Evolutionary conservation across 2,888 invertebrate genomes (phyloP).

Genomic region (Idaea biselata): DNA sequence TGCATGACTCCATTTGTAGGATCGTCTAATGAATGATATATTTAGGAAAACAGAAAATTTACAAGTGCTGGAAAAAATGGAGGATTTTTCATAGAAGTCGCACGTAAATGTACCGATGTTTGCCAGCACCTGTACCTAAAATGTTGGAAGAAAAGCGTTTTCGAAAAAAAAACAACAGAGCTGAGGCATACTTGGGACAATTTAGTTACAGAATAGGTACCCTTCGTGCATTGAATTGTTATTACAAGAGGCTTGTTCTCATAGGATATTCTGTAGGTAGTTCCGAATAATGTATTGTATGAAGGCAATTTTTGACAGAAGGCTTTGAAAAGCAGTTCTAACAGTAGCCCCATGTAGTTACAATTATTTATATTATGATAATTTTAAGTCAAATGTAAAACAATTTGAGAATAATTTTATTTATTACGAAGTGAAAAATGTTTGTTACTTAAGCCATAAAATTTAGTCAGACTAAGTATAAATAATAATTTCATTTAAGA

Average conservation of each 20-base stretch:
- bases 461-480: neutral
- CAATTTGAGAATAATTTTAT: neutral
- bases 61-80: no score
- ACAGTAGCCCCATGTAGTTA: neutral
- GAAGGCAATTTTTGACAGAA: neutral
- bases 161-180: no score
- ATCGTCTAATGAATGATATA: no score
- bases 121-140: no score
- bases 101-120: no score
- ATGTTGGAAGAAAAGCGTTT: no score
- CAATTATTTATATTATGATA: neutral
- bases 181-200: neutral
- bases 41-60: no score
- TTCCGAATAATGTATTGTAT: neutral
- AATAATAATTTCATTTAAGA: neutral
- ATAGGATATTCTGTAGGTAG: neutral
- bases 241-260: neutral
- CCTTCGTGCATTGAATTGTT: neutral
- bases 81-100: no score
- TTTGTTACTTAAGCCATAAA: constrained; percentile 1
- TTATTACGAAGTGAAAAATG: neutral
- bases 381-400: neutral
- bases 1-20: no score
- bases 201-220: neutral
- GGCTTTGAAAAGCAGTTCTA: neutral